Evolutionary conservation across 92 coral and sea anemone species (phyloP).

Genomic region (Meandrina meandrites): DNA sequence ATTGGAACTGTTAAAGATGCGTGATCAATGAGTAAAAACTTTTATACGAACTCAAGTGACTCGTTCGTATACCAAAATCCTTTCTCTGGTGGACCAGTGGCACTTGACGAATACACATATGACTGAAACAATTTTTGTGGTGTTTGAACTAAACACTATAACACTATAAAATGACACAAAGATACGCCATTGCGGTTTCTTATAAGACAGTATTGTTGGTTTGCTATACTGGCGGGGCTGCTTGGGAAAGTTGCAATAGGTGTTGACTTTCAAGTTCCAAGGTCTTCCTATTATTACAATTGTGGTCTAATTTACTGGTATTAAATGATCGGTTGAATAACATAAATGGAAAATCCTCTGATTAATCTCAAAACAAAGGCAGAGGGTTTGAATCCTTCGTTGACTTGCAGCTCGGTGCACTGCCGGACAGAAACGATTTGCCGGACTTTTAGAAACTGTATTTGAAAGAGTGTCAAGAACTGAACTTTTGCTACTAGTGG

Average conservation of each 20-base stretch:
- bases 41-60: neutral
- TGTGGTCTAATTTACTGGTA: no score
- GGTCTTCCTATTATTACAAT: neutral
- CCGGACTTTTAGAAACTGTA: neutral
- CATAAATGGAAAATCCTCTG: neutral
- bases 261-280: neutral
- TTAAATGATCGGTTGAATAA: neutral
- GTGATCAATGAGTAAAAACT: neutral
- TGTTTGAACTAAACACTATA: neutral
- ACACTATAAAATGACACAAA: neutral
- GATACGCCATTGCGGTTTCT: neutral
- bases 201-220: neutral
- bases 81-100: neutral
- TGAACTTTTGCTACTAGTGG: neutral
- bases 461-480: neutral
- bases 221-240: neutral
- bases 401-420: neutral
- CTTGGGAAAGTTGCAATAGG: neutral
- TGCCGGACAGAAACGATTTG: neutral
- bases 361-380: neutral
- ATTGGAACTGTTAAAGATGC: neutral
- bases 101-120: neutral
- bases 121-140: neutral
- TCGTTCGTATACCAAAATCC: neutral
- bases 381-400: neutral